Evolutionary conservation across 2,888 invertebrate genomes (phyloP).

Genomic region (Panopea generosa): DNA sequence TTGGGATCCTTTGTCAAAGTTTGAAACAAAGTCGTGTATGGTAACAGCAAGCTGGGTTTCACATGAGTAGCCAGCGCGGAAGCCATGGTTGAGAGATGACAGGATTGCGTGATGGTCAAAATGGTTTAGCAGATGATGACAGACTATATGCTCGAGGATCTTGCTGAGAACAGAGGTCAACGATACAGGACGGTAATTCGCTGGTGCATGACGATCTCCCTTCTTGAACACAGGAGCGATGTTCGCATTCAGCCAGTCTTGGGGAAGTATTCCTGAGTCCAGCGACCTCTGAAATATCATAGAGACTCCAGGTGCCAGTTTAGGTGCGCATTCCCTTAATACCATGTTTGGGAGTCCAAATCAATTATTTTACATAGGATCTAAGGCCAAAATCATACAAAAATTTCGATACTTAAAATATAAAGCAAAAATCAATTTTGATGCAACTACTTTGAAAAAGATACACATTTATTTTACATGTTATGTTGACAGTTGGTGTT

Average conservation of each 20-base stretch:
- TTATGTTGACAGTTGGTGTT: no score
- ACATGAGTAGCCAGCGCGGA: slow-evolving; percentile 17
- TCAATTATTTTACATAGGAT: no score
- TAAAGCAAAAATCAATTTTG: no score
- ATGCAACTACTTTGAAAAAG: no score
- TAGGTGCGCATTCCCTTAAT: slow-evolving; percentile 31
- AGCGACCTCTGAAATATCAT: slow-evolving; percentile 32
- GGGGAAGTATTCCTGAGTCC: slow-evolving; percentile 19
- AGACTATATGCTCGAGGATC: slow-evolving; percentile 28
- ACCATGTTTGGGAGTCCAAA: slow-evolving; percentile 28
- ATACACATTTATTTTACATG: no score
- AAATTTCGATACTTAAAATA: no score
- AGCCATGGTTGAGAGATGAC: slow-evolving; percentile 23
- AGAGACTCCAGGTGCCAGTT: slow-evolving; percentile 28
- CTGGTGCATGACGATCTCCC: no score
- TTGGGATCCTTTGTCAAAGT: slow-evolving; percentile 20
- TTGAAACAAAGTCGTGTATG: slow-evolving; percentile 18
- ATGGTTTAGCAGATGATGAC: slow-evolving; percentile 24
- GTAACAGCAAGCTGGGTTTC: slow-evolving; percentile 28
- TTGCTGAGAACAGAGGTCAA: slow-evolving; percentile 19
- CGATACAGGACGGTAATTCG: no score
- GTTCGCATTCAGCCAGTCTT: slow-evolving; percentile 17
- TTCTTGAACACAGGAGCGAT: no score
- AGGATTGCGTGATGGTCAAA: slow-evolving; percentile 20
- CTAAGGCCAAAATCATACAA: no score